Base-by-base conservation (phyloP, 2,113 vertebrate genomes). In the Plestiodon gilberti region DNA sequence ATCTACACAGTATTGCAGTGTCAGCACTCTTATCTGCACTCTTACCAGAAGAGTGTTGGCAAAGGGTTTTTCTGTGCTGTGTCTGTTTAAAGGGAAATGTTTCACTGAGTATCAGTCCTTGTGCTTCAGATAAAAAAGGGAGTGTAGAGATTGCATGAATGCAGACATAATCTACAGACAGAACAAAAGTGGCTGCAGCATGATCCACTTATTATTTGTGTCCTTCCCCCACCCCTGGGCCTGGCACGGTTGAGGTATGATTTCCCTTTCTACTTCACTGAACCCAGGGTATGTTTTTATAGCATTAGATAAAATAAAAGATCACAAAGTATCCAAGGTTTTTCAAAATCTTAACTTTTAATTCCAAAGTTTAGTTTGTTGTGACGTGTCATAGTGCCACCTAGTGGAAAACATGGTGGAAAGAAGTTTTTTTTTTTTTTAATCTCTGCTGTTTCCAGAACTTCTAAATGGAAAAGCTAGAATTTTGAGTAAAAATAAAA, bases 331-430 rank as follows among this genome's bases (percentile, higher is more conserved):
- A 69, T 33, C 65, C 43, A 84, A 28, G 25, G 73, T 25, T 52
- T 33, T 77, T 33, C 40, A 82, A 43, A 15, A 73, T 1, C 11
- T 0, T 38, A 28, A 52, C 28, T 91, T 84, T 78, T 14, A 0
- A 75, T 83, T 90, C 48, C 23, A 62, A 84, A 69, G 40, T 7
- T 13, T 35, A 18, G 57, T 93, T 93, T 93, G 83, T 93, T 93
- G 83, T 83, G 71, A 81, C n/a, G 87, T 95, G 80, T 82, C 87
- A 92, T 80, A 96, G 94, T 93, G 96, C 96, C 96, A 95, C 89
- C 95, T 81, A 90, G 95, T 96, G 96, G 96, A 89, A 91, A 83
- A 10, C 1, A 81, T 23, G 17, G 40, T 84, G 30, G 70, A 69
- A 40, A 4, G n/a, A n/a, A n/a, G n/a, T n/a, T n/a, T n/a, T n/a